Conservation (phyloP, 53 echinoderm and acorn worm genomes). For the Holothuria leucospilota region DNA sequence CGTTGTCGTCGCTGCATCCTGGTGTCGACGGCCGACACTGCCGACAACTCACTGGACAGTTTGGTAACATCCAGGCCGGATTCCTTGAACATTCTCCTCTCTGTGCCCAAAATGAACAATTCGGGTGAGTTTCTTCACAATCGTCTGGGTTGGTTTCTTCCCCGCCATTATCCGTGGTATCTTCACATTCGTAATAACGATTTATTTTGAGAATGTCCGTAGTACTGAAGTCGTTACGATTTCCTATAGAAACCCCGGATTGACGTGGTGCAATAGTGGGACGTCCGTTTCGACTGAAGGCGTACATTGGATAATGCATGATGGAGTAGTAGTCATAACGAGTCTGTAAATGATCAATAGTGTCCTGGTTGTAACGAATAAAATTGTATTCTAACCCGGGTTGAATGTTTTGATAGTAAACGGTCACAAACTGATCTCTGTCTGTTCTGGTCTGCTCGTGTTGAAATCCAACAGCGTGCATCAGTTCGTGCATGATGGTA, state of each 20-base stretch:
- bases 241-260: slow-evolving; percentile 61
- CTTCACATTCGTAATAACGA: slow-evolving; percentile 74
- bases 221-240: slow-evolving; percentile 73
- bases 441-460: slow-evolving; percentile 83
- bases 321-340: slow-evolving; percentile 81
- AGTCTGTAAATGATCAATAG: slow-evolving; percentile 68
- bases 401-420: slow-evolving; percentile 74
- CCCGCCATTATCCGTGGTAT: slow-evolving; percentile 24
- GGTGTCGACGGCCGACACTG: slow-evolving; percentile 18
- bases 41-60: slow-evolving; percentile 66
- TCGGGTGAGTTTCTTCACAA: slow-evolving; percentile 44
- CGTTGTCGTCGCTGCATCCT: slow-evolving; percentile 61
- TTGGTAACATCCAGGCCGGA: slow-evolving; percentile 62
- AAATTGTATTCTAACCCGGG: slow-evolving; percentile 72
- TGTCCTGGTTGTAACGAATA: slow-evolving; percentile 58
- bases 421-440: slow-evolving; percentile 75
- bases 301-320: slow-evolving; percentile 75
- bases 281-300: slow-evolving; percentile 72
- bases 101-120: slow-evolving; percentile 70
- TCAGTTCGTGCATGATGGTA: slow-evolving; percentile 81
- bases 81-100: slow-evolving; percentile 70
- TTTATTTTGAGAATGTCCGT: slow-evolving; percentile 72
- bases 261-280: slow-evolving; percentile 73
- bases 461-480: slow-evolving; percentile 84
- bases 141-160: slow-evolving; percentile 23